These are phyloP conservation scores for Amyelois transitella DNA, from an alignment of 1,140 invertebrate genomes.

Conservation along the genomic window DNA sequence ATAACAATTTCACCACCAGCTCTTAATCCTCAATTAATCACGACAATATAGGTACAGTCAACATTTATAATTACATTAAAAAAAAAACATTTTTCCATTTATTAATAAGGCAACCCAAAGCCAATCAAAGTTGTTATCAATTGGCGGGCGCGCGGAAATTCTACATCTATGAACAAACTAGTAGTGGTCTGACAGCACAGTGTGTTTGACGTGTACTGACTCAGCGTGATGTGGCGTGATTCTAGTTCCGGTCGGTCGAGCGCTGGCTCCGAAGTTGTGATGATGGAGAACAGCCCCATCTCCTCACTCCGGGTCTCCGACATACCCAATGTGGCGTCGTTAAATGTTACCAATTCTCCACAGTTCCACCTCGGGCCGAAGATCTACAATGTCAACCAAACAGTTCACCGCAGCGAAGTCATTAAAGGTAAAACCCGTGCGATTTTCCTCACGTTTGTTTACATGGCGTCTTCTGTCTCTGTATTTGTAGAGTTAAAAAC, in stretches of 20 bases:
- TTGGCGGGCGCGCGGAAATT: too few relatives aligned
- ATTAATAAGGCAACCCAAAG: too few relatives aligned
- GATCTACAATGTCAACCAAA: conserved; percentile 55
- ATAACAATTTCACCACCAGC: too few relatives aligned
- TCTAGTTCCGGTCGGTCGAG: background rate
- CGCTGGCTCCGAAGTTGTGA: conserved; percentile 31
- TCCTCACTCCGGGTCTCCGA: conserved; percentile 16
- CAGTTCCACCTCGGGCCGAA: conserved; percentile 53
- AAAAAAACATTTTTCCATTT: too few relatives aligned
- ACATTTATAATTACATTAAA: too few relatives aligned
- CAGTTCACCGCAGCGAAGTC: conserved; percentile 49
- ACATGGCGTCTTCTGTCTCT: background rate
- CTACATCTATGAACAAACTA: background rate
- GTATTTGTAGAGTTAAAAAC: background rate
- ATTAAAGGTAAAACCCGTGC: conserved; percentile 40
- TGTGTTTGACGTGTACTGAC: background rate
- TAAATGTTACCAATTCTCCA: conserved; percentile 48
- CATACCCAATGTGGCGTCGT: conserved; percentile 27
- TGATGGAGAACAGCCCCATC: conserved; percentile 30
- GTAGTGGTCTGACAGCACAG: background rate
- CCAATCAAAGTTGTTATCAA: too few relatives aligned
- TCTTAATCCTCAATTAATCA: too few relatives aligned
- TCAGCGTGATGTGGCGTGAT: conserved; percentile 10
- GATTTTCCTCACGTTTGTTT: background rate
- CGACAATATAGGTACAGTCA: too few relatives aligned